These are phyloP conservation scores for Lordiphosa stackelbergi DNA, from an alignment of 1,140 invertebrate species.

Conservation along the genomic window DNA sequence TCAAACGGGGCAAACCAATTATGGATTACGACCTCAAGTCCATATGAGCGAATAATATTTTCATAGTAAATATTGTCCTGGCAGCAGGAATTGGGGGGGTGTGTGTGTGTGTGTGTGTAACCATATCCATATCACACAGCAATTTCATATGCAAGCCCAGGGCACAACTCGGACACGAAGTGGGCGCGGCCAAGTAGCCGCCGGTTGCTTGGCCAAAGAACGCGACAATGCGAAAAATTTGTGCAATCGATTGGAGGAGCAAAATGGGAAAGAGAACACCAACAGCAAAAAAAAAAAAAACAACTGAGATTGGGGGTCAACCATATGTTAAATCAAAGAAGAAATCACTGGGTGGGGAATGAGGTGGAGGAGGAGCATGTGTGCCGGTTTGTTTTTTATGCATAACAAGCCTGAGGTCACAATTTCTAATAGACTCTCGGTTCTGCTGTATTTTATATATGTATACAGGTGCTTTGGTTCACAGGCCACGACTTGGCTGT, in stretches of 20 bases:
- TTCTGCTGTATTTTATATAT: slow-evolving; percentile 21
- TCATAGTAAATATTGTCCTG: slow-evolving; percentile 56
- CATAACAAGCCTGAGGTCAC: slow-evolving; percentile 60
- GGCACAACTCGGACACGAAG: slow-evolving; percentile 59
- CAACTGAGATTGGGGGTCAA: slow-evolving; percentile 20
- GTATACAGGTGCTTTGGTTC: slow-evolving; percentile 59
- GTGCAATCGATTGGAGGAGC: slow-evolving; percentile 65
- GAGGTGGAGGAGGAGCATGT: slow-evolving; percentile 1
- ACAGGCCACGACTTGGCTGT: slow-evolving; percentile 27
- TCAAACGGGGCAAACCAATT: slow-evolving; percentile 36
- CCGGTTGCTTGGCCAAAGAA: slow-evolving; percentile 58
- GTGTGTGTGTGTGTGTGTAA: slow-evolving; percentile 3
- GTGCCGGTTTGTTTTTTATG: slow-evolving; percentile 68
- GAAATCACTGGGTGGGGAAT: slow-evolving; percentile 23
- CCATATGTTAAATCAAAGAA: slow-evolving; percentile 48
- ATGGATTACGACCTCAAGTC: slow-evolving; percentile 69
- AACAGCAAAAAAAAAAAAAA: slow-evolving; percentile 13
- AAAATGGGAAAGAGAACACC: slow-evolving; percentile 1
- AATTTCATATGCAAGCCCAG: slow-evolving; percentile 65
- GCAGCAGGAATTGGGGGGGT: slow-evolving; percentile 5
- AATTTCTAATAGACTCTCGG: slow-evolving; percentile 60
- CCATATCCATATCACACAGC: slow-evolving; percentile 20
- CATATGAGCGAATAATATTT: slow-evolving; percentile 72
- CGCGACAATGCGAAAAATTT: slow-evolving; percentile 74
- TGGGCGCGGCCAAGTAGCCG: slow-evolving; percentile 64